Percentiles rank a stretch among this genome's conserved stretches.
These are phyloP conservation scores for Daphoenositta chrysoptera DNA, from an alignment of 2,113 vertebrate genomes.

Conservation along the genomic window DNA sequence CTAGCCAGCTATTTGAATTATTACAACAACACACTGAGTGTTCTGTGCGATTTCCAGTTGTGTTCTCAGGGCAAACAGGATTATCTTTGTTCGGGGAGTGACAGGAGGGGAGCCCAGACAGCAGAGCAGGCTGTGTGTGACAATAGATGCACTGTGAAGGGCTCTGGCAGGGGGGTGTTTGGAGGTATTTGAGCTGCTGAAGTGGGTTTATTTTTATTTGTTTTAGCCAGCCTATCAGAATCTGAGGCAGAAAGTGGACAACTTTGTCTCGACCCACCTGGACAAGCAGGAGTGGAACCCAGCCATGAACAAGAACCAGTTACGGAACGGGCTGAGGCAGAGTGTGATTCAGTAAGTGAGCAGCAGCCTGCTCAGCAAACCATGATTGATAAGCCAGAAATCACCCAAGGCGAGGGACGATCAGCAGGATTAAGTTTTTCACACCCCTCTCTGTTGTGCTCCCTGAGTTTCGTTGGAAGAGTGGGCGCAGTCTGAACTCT, in stretches of 20 bases:
- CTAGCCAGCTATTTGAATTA: background rate
- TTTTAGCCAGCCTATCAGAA: slow-evolving; percentile 94
- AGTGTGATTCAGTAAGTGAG: slow-evolving; percentile 92
- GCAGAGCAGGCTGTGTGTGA: background rate
- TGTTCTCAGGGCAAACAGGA: background rate
- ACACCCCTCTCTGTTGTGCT: background rate
- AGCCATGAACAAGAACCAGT: slow-evolving; percentile 96
- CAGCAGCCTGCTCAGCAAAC: background rate
- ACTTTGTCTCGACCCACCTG: slow-evolving; percentile 92
- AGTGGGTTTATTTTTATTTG: background rate
- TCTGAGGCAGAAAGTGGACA: slow-evolving; percentile 95
- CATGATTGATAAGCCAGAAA: background rate
- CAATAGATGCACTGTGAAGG: background rate
- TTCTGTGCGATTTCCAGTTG: background rate
- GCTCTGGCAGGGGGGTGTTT: background rate
- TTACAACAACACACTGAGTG: background rate
- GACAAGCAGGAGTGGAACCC: slow-evolving; percentile 97
- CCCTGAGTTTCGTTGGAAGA: background rate
- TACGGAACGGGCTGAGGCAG: slow-evolving; percentile 90
- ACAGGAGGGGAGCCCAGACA: background rate
- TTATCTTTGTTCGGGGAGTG: background rate
- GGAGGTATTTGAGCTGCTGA: background rate
- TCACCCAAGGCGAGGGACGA: background rate
- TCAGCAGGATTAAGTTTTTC: background rate
- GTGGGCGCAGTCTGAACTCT: background rate